These are phyloP conservation scores for Trichomycterus rosablanca DNA, from an alignment of 2,113 vertebrate species.

Conservation along the genomic window DNA sequence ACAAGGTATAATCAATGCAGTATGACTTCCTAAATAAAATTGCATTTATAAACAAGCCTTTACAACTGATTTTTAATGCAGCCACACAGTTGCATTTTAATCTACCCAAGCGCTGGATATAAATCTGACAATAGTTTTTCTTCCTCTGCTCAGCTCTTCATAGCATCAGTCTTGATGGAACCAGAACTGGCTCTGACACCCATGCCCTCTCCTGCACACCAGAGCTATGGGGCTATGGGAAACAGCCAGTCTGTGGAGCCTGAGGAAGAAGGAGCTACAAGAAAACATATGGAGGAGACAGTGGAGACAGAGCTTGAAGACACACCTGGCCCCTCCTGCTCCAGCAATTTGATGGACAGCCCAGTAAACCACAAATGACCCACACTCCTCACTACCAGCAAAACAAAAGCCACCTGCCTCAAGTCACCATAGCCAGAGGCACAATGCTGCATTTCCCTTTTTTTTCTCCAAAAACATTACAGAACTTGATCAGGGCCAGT, in stretches of 20 bases:
- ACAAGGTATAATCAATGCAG: too few relatives aligned
- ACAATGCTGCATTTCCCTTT: conserved; percentile 52
- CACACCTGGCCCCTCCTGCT: conserved; percentile 64
- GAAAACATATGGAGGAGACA: conserved; percentile 66
- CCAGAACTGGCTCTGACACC: conserved; percentile 87
- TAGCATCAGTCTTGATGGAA: conserved; percentile 88
- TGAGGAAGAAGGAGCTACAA: conserved; percentile 59
- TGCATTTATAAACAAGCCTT: too few relatives aligned
- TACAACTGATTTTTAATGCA: too few relatives aligned
- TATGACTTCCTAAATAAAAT: too few relatives aligned
- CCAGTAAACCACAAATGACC: conserved; percentile 76
- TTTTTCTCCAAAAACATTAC: conserved; percentile 44
- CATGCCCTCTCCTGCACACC: conserved; percentile 85
- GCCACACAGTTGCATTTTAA: too few relatives aligned
- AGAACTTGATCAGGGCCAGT: conserved; percentile 16
- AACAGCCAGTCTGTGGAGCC: conserved; percentile 71
- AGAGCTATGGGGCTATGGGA: conserved; percentile 87
- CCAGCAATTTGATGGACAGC: conserved; percentile 73
- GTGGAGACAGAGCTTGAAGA: conserved; percentile 77
- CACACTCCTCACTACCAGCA: conserved; percentile 25
- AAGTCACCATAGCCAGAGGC: conserved; percentile 47
- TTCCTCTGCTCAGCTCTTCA: conserved; percentile 76
- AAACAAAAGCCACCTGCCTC: conserved; percentile 40
- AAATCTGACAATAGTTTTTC: too few relatives aligned
- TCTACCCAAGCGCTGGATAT: too few relatives aligned